Evolutionary conservation across 2,888 invertebrate species (phyloP).

Genomic region (Latrodectus elegans): DNA sequence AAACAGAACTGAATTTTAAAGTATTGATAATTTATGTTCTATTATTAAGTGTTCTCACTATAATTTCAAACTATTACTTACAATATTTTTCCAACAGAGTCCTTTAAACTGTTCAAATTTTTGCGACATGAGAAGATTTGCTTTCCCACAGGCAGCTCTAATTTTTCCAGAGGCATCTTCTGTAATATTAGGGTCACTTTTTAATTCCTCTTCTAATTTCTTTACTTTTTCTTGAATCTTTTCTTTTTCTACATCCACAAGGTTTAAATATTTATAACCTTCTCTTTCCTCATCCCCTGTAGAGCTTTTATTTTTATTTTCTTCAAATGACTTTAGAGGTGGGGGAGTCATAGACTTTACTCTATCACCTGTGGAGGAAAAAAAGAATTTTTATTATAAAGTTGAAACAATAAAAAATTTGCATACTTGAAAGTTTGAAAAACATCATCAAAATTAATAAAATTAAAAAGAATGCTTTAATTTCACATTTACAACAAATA

Average conservation of each 20-base stretch:
- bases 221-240: conserved; percentile 52
- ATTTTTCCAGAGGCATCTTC: conserved; percentile 90
- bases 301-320: no score
- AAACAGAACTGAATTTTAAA: no score
- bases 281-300: conserved; percentile 78
- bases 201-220: conserved; percentile 42
- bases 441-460: no score
- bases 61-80: conserved; percentile 74
- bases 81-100: conserved; percentile 81
- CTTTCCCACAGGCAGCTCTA: conserved; percentile 92
- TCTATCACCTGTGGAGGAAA: conserved; percentile 46
- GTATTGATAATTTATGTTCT: not conserved
- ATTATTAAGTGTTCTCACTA: not conserved
- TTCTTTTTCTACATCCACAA: conserved; percentile 64
- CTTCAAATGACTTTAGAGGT: conserved; percentile 24
- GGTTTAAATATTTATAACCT: conserved; percentile 85
- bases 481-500: no score
- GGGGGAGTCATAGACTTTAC: conserved; percentile 58
- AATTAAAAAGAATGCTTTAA: no score
- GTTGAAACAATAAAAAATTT: no score
- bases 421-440: no score
- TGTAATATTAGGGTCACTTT: conserved; percentile 75
- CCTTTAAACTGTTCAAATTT: conserved; percentile 97
- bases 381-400: no score
- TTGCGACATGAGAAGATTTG: conserved; percentile 88